These are phyloP conservation scores for Mola mola DNA, from an alignment of 2,113 vertebrate genomes.

Conservation along the genomic window DNA sequence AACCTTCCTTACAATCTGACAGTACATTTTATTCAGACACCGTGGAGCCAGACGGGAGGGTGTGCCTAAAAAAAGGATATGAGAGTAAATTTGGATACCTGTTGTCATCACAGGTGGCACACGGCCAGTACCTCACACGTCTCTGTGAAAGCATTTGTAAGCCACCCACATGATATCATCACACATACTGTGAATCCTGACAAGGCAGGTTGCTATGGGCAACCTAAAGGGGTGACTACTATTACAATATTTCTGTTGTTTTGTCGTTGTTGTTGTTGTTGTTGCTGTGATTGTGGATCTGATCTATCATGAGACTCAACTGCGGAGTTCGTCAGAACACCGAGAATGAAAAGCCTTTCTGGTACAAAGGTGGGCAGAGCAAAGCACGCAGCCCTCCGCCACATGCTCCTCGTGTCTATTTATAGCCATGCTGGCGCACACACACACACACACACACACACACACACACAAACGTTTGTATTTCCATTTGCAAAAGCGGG, in stretches of 20 bases:
- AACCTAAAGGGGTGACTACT: slow-evolving; percentile 15
- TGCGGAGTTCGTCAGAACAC: not conserved
- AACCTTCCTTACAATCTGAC: slow-evolving; percentile 6
- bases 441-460: slow-evolving; percentile 2
- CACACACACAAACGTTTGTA: not conserved
- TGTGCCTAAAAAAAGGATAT: slow-evolving; percentile 28
- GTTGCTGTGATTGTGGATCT: slow-evolving; percentile 3
- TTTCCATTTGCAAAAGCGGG: slow-evolving; percentile 12
- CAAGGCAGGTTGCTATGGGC: slow-evolving; percentile 1
- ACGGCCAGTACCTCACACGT: slow-evolving; percentile 35
- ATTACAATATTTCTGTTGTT: not conserved
- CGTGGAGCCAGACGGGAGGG: slow-evolving; percentile 5
- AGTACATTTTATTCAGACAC: slow-evolving; percentile 42
- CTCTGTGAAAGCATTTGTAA: slow-evolving; percentile 37
- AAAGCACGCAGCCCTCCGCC: slow-evolving; percentile 35
- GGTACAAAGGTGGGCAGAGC: slow-evolving; percentile 14
- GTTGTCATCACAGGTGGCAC: slow-evolving; percentile 46
- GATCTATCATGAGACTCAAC: not conserved
- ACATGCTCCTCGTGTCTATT: slow-evolving; percentile 55
- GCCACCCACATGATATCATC: slow-evolving; percentile 22
- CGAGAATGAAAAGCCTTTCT: slow-evolving; percentile 18
- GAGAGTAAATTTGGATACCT: slow-evolving; percentile 32
- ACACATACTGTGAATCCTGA: not conserved
- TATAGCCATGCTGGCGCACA: slow-evolving; percentile 45
- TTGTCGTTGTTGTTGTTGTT: not conserved